These are phyloP conservation scores for Hydraecia micacea DNA, from an alignment of 2,888 invertebrate genomes.

Conservation along the genomic window DNA sequence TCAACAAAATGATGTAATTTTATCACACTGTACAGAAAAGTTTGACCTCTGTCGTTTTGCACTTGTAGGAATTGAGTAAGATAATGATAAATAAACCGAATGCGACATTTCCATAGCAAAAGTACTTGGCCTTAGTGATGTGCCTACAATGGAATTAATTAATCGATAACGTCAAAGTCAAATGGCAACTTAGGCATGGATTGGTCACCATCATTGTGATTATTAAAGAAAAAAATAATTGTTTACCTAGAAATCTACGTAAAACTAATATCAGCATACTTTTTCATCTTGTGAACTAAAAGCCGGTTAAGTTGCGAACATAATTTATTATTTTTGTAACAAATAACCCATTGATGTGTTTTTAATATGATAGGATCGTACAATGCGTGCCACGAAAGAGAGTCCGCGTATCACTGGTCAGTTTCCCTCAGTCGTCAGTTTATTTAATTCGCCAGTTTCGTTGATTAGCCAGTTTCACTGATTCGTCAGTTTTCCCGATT, in stretches of 20 bases:
- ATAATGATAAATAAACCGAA: conserved; percentile 51
- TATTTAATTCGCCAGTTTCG: too few species aligned
- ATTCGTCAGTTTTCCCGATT: too few species aligned
- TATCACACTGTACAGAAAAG: conserved; percentile 58
- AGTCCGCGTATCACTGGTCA: too few species aligned
- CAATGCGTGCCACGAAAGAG: too few species aligned
- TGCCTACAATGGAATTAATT: background rate
- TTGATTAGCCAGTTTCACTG: too few species aligned
- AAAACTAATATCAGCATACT: background rate
- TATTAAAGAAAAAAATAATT: background rate
- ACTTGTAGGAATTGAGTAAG: conserved; percentile 57
- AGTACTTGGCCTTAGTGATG: conserved; percentile 35
- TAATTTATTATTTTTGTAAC: background rate
- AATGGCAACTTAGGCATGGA: background rate
- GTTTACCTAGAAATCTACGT: background rate
- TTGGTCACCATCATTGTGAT: background rate
- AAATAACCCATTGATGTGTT: background rate
- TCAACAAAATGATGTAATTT: conserved; percentile 56
- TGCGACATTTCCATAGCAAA: conserved; percentile 24
- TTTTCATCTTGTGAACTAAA: background rate
- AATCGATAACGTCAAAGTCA: background rate
- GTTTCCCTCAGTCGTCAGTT: too few species aligned
- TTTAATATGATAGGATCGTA: too few species aligned
- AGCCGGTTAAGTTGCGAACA: background rate
- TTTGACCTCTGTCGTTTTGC: conserved; percentile 67